Base-by-base conservation (phyloP, 2,888 invertebrate species). In the Thereva nobilitata region DNA sequence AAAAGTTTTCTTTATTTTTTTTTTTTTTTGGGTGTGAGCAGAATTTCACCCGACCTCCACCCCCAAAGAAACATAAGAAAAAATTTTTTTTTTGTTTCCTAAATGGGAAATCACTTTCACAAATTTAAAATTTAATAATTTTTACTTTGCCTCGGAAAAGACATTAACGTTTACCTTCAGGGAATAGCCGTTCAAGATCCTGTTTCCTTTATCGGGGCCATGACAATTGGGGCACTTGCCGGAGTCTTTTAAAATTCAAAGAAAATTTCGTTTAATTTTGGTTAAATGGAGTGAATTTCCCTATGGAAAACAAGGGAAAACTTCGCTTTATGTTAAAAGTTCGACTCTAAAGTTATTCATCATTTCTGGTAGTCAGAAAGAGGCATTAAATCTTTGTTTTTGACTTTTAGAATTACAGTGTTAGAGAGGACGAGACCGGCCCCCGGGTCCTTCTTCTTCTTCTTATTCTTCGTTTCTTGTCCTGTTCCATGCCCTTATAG, bases 241-340 rank as follows among this genome's bases (percentile, higher is more conserved):
- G 12, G 12, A 50, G 34, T 50, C 49, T 50, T 50, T 50, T 4
- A 50, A 34, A 50, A 50, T 50, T 50, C 49, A 6, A 50, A 34
- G 34, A 50, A 50, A 50, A 50, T 50, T 4, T 34, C 49, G 34
- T 34, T 50, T 50, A n/a, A 34, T 12, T 50, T 47, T 47, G 10
- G 4, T 63, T 50, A 7, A 35, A 50, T 52, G 52, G 35, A 41
- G 52, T 49, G 10, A 49, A 34, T 63, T 50, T 42, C 40, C 47
- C 23, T 59, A 12, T 38, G 38, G 34, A 47, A 12, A 35, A 35
- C 10, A 12, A 40, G 59, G 8, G 9, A 42, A 49, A 59, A 47
- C 23, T 59, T 49, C 45, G n/a, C 40, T 59, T 12, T 49, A 12
- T 49, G 59, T 37, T 40, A 63, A 52, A 52, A 42, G 35, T 45